Evolutionary conservation across 2,797 vertebrate genomes (phyloP).

Genomic region (Ptychobarbus kaznakovi): DNA sequence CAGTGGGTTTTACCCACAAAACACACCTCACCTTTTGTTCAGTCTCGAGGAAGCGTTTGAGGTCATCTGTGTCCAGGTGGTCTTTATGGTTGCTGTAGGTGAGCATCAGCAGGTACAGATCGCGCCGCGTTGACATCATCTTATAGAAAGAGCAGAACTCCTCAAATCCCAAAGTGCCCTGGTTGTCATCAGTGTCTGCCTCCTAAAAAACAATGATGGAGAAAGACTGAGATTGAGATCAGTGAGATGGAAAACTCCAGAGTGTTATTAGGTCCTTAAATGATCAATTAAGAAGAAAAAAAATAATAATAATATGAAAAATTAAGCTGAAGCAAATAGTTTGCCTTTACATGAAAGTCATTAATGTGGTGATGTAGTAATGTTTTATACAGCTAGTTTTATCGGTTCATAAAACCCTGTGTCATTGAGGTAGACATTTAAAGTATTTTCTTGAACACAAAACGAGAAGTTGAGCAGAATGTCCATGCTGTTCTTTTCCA

Average conservation of each 20-base stretch:
- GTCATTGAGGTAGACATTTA: not conserved
- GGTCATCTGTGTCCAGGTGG: slow-evolving; percentile 83
- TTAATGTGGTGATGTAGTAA: not conserved
- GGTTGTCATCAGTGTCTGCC: slow-evolving; percentile 94
- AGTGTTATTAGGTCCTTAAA: not conserved
- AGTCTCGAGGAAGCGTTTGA: slow-evolving; percentile 87
- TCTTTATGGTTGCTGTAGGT: slow-evolving; percentile 97
- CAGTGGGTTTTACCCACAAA: not conserved
- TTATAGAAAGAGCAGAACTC: slow-evolving; percentile 99
- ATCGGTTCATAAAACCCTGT: not conserved
- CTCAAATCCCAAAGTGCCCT: slow-evolving; percentile 92
- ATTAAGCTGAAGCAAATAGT: no score
- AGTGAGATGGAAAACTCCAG: not conserved
- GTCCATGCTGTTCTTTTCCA: not conserved
- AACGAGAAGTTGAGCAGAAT: not conserved
- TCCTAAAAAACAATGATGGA: slow-evolving; percentile 77
- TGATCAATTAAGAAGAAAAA: not conserved
- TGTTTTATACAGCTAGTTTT: not conserved
- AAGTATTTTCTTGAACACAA: not conserved
- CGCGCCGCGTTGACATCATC: slow-evolving; percentile 96
- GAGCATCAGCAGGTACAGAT: slow-evolving; percentile 96
- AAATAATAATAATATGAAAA: not conserved
- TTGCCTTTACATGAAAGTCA: not conserved
- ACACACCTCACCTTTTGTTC: slow-evolving; percentile 89
- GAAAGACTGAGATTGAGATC: not conserved